Conservation (phyloP, 2,888 invertebrate genomes). For the Chrysotoxum bicinctum region DNA sequence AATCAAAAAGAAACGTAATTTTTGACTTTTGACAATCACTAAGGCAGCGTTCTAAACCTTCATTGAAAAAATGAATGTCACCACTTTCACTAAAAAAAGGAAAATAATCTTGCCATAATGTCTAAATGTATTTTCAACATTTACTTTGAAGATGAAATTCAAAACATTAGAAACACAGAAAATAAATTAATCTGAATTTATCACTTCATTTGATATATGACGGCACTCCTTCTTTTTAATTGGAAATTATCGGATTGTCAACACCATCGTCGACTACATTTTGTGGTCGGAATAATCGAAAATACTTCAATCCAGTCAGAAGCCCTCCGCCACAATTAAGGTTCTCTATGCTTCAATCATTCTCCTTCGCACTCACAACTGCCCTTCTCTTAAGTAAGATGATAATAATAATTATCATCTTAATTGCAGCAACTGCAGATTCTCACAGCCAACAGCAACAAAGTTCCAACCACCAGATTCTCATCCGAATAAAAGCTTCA, state of each 20-base stretch:
- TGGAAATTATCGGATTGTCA: not conserved
- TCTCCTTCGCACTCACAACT: not conserved
- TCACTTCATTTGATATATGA: not conserved
- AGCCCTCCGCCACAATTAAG: constrained; percentile 40
- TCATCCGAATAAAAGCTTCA: constrained; percentile 58
- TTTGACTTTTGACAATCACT: too few relatives aligned
- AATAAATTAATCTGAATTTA: too few relatives aligned
- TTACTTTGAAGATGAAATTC: too few relatives aligned
- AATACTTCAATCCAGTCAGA: constrained; percentile 39
- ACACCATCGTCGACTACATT: not conserved
- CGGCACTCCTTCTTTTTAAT: not conserved
- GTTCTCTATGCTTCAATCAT: not conserved
- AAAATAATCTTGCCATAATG: too few relatives aligned
- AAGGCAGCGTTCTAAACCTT: too few relatives aligned
- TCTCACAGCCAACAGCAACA: constrained; percentile 18
- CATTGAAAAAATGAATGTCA: too few relatives aligned
- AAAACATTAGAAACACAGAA: too few relatives aligned
- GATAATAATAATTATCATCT: constrained; percentile 31
- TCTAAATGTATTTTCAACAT: too few relatives aligned
- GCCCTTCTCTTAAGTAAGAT: not conserved
- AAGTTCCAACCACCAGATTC: constrained; percentile 25
- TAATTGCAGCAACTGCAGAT: constrained; percentile 45
- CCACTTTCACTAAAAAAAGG: too few relatives aligned
- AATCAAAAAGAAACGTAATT: too few relatives aligned
- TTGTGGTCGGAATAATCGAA: not conserved